Conservation (phyloP, 2,888 invertebrate species). For the Ecliptopera silaceata region DNA sequence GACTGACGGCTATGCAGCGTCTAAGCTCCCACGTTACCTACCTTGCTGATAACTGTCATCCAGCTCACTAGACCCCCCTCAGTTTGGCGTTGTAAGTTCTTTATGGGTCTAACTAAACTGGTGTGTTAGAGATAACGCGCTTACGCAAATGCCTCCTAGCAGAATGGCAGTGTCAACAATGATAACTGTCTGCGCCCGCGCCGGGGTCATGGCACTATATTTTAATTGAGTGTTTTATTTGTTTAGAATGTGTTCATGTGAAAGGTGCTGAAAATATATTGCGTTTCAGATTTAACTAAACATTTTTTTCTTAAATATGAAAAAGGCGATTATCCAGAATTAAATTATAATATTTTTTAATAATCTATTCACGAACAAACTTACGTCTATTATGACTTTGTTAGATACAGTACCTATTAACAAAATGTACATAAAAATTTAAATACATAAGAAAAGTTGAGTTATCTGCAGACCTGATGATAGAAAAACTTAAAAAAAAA, state of each 20-base stretch:
- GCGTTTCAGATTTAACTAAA: no score
- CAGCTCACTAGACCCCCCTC: slow-evolving; percentile 46
- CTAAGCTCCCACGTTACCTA: slow-evolving; percentile 68
- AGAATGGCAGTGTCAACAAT: slow-evolving; percentile 72
- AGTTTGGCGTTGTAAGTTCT: slow-evolving; percentile 12
- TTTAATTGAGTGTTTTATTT: slow-evolving; percentile 1
- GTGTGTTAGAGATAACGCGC: slow-evolving; percentile 58
- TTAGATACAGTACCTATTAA: no score
- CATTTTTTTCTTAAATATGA: no score
- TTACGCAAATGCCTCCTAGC: slow-evolving; percentile 77
- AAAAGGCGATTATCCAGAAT: no score
- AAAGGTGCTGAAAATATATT: not conserved
- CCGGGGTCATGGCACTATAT: slow-evolving; percentile 64
- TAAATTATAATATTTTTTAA: no score
- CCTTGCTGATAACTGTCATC: slow-evolving; percentile 55
- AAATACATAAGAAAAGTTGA: no score
- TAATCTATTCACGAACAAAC: no score
- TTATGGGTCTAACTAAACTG: slow-evolving; percentile 44
- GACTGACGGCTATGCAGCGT: slow-evolving; percentile 56
- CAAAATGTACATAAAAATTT: no score
- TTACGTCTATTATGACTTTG: no score
- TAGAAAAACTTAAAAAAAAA: no score
- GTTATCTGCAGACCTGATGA: no score
- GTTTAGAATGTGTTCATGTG: not conserved
- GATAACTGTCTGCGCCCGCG: slow-evolving; percentile 64